Percentiles rank a stretch among this genome's conserved stretches.
These are phyloP conservation scores for Bostrychus sinensis DNA, from an alignment of 2,113 vertebrate genomes.

Conservation along the genomic window DNA sequence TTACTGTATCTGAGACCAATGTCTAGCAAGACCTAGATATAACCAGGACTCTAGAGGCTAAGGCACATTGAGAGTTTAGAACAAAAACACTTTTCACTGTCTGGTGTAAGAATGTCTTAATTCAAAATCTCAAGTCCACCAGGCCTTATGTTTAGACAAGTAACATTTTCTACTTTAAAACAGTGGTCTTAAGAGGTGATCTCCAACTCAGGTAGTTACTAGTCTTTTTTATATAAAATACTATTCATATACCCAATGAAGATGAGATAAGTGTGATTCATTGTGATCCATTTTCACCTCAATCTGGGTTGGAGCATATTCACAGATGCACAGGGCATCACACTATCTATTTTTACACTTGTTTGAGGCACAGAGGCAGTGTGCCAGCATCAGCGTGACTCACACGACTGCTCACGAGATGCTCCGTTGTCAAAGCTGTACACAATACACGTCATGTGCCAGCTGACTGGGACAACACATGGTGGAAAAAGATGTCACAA, in stretches of 20 bases:
- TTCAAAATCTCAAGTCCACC: too few species aligned
- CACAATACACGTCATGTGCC: conserved; percentile 34
- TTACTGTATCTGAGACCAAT: too few species aligned
- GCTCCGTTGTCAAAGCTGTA: conserved; percentile 36
- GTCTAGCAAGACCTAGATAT: too few species aligned
- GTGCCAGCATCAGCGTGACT: conserved; percentile 64
- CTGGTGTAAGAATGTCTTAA: too few species aligned
- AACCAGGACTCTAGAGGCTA: too few species aligned
- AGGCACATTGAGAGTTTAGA: too few species aligned
- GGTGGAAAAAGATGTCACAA: conserved; percentile 8
- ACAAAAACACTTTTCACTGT: too few species aligned
- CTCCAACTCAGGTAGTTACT: background rate
- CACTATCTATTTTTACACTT: conserved; percentile 72
- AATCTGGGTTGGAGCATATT: conserved; percentile 42
- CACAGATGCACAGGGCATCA: conserved; percentile 53
- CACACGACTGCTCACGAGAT: conserved; percentile 57
- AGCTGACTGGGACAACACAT: conserved; percentile 27
- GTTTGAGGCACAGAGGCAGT: conserved; percentile 56
- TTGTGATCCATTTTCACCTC: conserved; percentile 41
- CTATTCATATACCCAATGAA: background rate
- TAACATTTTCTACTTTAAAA: too few species aligned
- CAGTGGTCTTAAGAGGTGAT: background rate
- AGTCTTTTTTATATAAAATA: background rate
- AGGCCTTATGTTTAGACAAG: too few species aligned
- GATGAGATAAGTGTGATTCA: conserved; percentile 5